Percentiles rank a stretch among this genome's conserved stretches.
Conservation (phyloP, 1,140 invertebrate genomes). For the Zeugodacus cucurbitae region DNA sequence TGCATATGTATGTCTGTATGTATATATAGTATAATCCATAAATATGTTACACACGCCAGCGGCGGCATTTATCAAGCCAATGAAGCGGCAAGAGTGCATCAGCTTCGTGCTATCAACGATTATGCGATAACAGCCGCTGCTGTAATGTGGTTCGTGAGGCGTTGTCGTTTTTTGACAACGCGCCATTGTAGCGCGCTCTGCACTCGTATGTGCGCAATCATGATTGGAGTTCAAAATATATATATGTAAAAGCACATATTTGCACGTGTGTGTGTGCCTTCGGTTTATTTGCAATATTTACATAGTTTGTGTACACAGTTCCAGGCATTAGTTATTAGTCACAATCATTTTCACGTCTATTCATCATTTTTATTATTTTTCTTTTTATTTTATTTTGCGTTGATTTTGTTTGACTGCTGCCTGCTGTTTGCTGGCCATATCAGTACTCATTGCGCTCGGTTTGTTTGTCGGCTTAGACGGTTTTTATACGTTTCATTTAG, state of each 20-base stretch:
- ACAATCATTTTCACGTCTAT: neutral
- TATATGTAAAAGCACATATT: neutral
- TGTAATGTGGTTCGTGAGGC: neutral
- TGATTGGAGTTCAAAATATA: neutral
- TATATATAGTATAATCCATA: too few relatives aligned
- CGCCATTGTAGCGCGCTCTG: neutral
- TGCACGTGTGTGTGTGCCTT: neutral
- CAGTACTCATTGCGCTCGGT: neutral
- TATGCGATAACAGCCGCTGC: neutral
- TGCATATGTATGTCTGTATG: too few relatives aligned
- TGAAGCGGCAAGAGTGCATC: conserved; percentile 10
- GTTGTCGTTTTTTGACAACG: neutral
- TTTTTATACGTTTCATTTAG: neutral
- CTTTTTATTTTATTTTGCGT: neutral
- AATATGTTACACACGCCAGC: neutral
- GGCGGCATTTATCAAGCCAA: conserved; percentile 31
- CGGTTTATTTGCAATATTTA: neutral
- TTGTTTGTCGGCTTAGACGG: neutral
- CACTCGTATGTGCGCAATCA: neutral
- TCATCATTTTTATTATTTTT: neutral
- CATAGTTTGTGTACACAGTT: conserved; percentile 6
- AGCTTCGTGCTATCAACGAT: conserved; percentile 21
- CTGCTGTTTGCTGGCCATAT: neutral
- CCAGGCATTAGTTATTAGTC: neutral
- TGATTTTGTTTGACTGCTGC: neutral